A percentile compares a stretch with the other conserved stretches of the same genome.
phyloP scores from a whole-genome alignment of 2,888 invertebrate species.

The Andricus quercusramuli region DNA sequence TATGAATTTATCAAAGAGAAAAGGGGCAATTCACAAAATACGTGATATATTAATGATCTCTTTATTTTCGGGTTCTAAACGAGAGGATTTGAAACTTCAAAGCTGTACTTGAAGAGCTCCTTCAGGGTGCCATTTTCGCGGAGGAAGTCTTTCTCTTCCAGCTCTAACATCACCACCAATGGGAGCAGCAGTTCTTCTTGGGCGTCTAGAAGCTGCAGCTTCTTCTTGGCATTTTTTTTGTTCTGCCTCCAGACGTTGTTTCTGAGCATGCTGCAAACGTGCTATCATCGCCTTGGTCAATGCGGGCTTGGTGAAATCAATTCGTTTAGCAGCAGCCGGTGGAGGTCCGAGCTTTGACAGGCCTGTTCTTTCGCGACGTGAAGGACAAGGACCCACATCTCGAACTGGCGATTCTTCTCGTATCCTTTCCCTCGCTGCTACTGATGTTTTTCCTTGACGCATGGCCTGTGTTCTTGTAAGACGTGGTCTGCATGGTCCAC shows the following conservation, averaged over 20 bases:
- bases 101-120: constrained; percentile 5
- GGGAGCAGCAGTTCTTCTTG: constrained; percentile 59
- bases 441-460: constrained; percentile 11
- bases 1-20: background rate
- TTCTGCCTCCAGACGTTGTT: constrained; percentile 57
- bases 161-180: constrained; percentile 60
- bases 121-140: background rate
- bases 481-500: constrained; percentile 15
- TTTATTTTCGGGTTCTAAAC: background rate
- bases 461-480: constrained; percentile 1
- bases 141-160: constrained; percentile 21
- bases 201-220: constrained; percentile 42
- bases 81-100: background rate
- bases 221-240: constrained; percentile 49
- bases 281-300: constrained; percentile 71
- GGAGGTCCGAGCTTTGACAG: constrained; percentile 47
- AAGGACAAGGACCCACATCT: background rate
- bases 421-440: background rate
- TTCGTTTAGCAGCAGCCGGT: constrained; percentile 60
- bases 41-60: background rate
- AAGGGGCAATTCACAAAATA: background rate
- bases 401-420: background rate
- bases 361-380: constrained; percentile 4
- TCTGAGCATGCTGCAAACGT: constrained; percentile 62
- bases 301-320: constrained; percentile 64